A percentile compares a stretch with the other conserved stretches of the same genome.
Evolutionary conservation across 1,140 invertebrate species (phyloP).

Genomic region (Gryllus bimaculatus): DNA sequence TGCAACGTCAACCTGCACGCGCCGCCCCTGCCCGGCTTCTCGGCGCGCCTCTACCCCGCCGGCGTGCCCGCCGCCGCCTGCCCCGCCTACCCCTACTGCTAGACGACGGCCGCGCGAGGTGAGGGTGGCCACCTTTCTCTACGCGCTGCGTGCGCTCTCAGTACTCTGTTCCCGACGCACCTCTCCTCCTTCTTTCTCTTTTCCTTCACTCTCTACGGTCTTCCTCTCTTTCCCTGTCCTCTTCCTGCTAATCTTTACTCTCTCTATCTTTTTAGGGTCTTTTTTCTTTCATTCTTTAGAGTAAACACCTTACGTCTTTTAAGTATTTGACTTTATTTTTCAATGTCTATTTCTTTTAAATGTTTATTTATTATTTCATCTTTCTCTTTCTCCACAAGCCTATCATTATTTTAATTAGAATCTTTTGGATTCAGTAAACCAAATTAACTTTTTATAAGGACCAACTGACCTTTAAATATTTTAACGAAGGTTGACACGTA

Average conservation of each 20-base stretch:
- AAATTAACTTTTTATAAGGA: too few relatives aligned
- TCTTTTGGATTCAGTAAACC: too few relatives aligned
- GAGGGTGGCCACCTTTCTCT: background rate
- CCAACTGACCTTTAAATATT: too few relatives aligned
- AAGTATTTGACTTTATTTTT: too few relatives aligned
- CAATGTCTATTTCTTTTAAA: too few relatives aligned
- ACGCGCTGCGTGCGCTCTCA: too few relatives aligned
- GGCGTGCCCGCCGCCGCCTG: slow-evolving; percentile 22
- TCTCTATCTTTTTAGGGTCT: background rate
- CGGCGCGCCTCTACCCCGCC: slow-evolving; percentile 18
- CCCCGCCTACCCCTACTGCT: slow-evolving; percentile 25
- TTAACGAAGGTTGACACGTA: too few relatives aligned
- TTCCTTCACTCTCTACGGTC: background rate
- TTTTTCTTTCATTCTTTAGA: too few relatives aligned
- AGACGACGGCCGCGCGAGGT: background rate
- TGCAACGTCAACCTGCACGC: slow-evolving; percentile 32
- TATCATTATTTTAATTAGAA: too few relatives aligned
- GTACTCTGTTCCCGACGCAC: background rate
- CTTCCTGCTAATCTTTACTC: background rate
- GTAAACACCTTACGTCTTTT: too few relatives aligned
- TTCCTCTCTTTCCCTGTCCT: background rate
- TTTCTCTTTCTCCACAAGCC: too few relatives aligned
- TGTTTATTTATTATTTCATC: too few relatives aligned
- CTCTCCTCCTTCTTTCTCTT: background rate
- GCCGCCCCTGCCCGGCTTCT: slow-evolving; percentile 15